Percentiles rank a stretch among this genome's conserved stretches.
Evolutionary conservation across 2,888 invertebrate genomes (phyloP).

Genomic region (Acanthosepion pharaonis): DNA sequence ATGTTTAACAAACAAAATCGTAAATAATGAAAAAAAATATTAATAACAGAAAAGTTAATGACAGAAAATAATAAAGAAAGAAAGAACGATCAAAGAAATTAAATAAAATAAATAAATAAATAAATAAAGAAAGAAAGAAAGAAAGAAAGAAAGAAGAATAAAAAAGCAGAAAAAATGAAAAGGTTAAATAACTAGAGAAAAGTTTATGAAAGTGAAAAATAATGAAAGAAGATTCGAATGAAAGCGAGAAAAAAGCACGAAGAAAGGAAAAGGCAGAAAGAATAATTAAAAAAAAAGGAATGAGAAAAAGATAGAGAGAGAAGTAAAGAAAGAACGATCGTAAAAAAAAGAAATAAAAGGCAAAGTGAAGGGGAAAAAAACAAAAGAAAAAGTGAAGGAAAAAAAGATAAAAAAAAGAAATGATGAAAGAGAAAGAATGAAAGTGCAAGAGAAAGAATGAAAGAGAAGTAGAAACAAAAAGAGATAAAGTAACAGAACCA

Average conservation of each 20-base stretch:
- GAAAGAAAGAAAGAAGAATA: too few relatives aligned
- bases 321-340: background rate
- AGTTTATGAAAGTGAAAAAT: too few relatives aligned
- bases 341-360: background rate
- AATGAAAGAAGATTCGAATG: background rate
- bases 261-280: background rate
- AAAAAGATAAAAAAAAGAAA: background rate
- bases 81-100: too few relatives aligned
- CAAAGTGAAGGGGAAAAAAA: background rate
- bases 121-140: too few relatives aligned
- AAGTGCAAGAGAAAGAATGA: background rate
- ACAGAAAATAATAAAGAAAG: background rate
- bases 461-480: background rate
- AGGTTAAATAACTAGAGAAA: too few relatives aligned
- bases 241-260: background rate
- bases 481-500: too few relatives aligned
- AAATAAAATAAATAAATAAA: too few relatives aligned
- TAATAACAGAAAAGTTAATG: background rate
- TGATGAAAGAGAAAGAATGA: background rate
- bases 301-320: background rate
- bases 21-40: too few relatives aligned
- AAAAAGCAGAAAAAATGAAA: too few relatives aligned
- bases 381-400: background rate
- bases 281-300: background rate
- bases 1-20: too few relatives aligned